Evolutionary conservation across 1,140 invertebrate species (phyloP), one percentile per base, ranked within the genome.

Genomic region (Myzus persicae): DNA sequence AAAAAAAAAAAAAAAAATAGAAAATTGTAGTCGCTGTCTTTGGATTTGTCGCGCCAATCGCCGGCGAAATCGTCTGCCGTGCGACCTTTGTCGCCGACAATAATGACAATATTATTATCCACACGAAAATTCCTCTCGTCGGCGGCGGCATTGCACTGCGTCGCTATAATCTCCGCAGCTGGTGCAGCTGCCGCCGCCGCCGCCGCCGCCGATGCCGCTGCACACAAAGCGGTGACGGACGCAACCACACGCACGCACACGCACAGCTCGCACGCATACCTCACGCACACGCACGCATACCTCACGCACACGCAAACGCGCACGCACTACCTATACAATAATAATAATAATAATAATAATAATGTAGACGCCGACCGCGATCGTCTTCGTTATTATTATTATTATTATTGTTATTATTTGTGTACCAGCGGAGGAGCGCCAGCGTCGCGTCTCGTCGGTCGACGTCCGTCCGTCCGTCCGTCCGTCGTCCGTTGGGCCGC

Each of bases 341-440:
- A 81, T 36, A 81, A 36, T 8, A 81, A 81, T 81, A 81, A 36
- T 20, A 76, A 81, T 31, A 59, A 67, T 14, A 67, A 67, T 59
- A 76, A 38, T 20, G 38, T 22, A 36, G 81, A 38, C 81, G 36
- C n/a, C 81, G 81, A 38, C 14, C 87, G 87, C 87, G 46, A 38
- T 26, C 84, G 46, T n/a, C n/a, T 48, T 48, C 31, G 31, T 38
- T 51, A 24, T 88, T 89, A 38, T 51, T 51, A 51, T 88, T 51
- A 51, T 51, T 36, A 44, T 44, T 42, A 42, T 42, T 42, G 7
- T 42, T 44, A 44, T 44, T 36, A 18, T 85, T 87, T 14, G n/a
- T 87, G 26, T 46, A 20, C 22, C 42, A 36, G 87, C 87, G 87
- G n/a, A 89, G 87, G 46, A 89, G 87, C 87, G 87, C 87, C 85